Conservation (phyloP, 37 sponge, comb jelly and placozoan genomes). For the Tethya wilhelma region DNA sequence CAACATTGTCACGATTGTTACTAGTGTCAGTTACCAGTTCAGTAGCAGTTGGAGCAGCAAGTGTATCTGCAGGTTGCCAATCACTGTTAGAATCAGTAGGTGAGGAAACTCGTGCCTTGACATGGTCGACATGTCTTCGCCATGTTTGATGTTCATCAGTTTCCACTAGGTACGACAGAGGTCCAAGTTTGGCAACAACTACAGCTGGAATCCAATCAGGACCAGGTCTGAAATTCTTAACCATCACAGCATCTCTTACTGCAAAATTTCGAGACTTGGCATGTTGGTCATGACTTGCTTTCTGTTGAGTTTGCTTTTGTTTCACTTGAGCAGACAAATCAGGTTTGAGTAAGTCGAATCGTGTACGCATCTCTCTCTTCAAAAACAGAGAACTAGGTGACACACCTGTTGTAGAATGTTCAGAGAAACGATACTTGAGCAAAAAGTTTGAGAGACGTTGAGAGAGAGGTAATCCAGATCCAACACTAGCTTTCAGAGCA, state of each 20-base stretch:
- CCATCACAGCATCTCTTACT: slow-evolving; percentile 37
- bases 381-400: slow-evolving; percentile 38
- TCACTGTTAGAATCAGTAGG: too few species aligned
- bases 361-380: slow-evolving; percentile 9
- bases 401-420: slow-evolving; percentile 40
- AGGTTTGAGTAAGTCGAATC: slow-evolving; percentile 35
- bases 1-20: too few species aligned
- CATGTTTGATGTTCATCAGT: background rate
- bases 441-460: slow-evolving; percentile 28
- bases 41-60: background rate
- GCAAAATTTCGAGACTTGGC: slow-evolving; percentile 1
- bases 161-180: slow-evolving; percentile 14
- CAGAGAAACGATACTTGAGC: slow-evolving; percentile 36
- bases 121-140: slow-evolving; percentile 22
- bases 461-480: slow-evolving; percentile 2
- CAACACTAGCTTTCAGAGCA: slow-evolving; percentile 6
- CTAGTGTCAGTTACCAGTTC: too few species aligned
- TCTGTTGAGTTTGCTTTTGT: slow-evolving; percentile 14
- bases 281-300: slow-evolving; percentile 37
- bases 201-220: slow-evolving; percentile 19
- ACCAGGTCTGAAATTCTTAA: slow-evolving; percentile 16
- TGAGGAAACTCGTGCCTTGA: background rate
- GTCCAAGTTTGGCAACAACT: slow-evolving; percentile 5
- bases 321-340: slow-evolving; percentile 13
- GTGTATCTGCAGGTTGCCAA: background rate